A percentile compares a stretch with the other conserved stretches of the same genome.
Conservation (phyloP, 1,140 invertebrate genomes). For the Paraescarpia echinospica region DNA sequence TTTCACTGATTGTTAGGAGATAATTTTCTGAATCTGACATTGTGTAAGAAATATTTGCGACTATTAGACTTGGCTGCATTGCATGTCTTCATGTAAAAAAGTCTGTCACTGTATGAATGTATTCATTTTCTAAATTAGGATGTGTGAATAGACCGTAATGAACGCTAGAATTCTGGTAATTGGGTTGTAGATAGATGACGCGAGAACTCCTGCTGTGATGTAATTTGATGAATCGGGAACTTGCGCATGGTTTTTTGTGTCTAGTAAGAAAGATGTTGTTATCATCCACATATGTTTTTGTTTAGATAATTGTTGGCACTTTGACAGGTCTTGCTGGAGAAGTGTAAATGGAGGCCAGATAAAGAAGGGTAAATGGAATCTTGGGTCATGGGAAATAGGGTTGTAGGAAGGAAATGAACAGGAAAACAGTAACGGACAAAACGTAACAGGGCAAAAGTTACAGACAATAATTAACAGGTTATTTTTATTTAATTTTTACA, state of each 20-base stretch:
- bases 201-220: background rate
- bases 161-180: background rate
- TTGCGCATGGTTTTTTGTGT: background rate
- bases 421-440: no score
- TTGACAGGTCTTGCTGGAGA: background rate
- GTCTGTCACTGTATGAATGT: background rate
- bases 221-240: background rate
- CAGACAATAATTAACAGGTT: no score
- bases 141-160: background rate
- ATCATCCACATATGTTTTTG: background rate
- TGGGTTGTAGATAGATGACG: background rate
- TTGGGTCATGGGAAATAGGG: background rate
- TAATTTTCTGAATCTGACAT: background rate
- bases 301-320: background rate
- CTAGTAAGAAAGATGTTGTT: background rate
- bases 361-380: background rate
- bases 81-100: background rate
- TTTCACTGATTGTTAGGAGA: no score
- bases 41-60: background rate
- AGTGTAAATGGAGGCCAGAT: background rate
- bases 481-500: no score
- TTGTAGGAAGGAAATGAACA: no score
- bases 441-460: no score
- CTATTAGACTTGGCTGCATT: background rate
- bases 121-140: background rate